Percentiles rank a stretch among this genome's conserved stretches.
These are phyloP conservation scores for Dryadula phaetusa DNA, from an alignment of 2,888 invertebrate genomes.

Conservation along the genomic window DNA sequence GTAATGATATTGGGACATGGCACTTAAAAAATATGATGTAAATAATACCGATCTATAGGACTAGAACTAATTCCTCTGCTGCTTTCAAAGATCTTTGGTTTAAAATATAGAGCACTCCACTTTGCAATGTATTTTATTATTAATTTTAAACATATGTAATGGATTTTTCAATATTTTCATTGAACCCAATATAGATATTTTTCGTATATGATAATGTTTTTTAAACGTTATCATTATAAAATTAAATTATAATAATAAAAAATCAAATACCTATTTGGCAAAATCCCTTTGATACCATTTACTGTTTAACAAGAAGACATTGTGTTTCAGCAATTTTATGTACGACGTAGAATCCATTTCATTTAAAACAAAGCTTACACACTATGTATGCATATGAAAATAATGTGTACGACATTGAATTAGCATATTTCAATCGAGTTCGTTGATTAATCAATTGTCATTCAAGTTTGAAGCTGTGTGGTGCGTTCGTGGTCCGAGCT, in stretches of 20 bases:
- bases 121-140: too few relatives aligned
- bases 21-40: too few relatives aligned
- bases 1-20: neutral
- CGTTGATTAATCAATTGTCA: slow-evolving; percentile 16
- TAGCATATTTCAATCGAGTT: slow-evolving; percentile 24
- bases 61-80: too few relatives aligned
- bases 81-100: too few relatives aligned
- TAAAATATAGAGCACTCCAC: too few relatives aligned
- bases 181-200: too few relatives aligned
- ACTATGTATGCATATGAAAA: slow-evolving; percentile 3
- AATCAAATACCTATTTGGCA: neutral
- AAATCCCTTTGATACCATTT: slow-evolving; percentile 2
- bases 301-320: neutral
- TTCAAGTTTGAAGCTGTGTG: slow-evolving; percentile 10
- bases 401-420: slow-evolving; percentile 19
- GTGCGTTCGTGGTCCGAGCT: neutral
- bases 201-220: too few relatives aligned
- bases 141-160: too few relatives aligned
- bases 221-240: too few relatives aligned
- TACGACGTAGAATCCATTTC: slow-evolving; percentile 2
- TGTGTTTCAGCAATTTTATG: neutral
- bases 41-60: too few relatives aligned
- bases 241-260: too few relatives aligned
- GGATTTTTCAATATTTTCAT: too few relatives aligned
- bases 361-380: slow-evolving; percentile 3